Conservation (phyloP, 1,140 invertebrate species). For the Triops longicaudatus region DNA sequence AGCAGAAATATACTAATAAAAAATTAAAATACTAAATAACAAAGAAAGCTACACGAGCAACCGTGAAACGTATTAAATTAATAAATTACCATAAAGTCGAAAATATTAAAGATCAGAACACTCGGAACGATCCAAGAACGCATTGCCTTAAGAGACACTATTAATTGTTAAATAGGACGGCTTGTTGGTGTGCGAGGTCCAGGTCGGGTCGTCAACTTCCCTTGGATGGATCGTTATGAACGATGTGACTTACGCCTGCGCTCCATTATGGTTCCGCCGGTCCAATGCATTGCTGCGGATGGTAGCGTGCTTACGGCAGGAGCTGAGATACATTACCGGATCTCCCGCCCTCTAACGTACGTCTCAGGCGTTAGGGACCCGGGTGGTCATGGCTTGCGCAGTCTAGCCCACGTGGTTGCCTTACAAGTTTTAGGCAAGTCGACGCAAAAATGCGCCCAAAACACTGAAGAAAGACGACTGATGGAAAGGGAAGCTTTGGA, state of each 20-base stretch:
- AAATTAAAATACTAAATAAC: no score
- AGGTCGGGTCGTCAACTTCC: background rate
- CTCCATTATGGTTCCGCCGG: background rate
- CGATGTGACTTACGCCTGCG: background rate
- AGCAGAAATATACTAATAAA: no score
- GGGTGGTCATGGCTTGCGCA: background rate
- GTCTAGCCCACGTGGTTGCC: background rate
- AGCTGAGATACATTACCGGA: background rate
- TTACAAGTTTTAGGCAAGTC: background rate
- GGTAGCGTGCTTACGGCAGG: background rate
- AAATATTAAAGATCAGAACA: no score
- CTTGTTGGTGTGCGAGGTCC: background rate
- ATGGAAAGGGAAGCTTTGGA: background rate
- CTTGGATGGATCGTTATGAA: constrained; percentile 11
- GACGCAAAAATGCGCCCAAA: background rate
- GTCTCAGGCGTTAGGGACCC: background rate
- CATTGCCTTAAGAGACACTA: background rate
- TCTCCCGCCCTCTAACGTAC: background rate
- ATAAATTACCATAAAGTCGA: no score
- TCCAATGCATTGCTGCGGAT: background rate
- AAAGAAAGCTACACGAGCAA: no score
- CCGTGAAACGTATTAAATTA: no score
- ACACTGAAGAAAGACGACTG: background rate
- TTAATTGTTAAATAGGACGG: background rate
- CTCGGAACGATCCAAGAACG: no score